Conservation (phyloP, 2,888 invertebrate genomes). For the Meta bourneti region DNA sequence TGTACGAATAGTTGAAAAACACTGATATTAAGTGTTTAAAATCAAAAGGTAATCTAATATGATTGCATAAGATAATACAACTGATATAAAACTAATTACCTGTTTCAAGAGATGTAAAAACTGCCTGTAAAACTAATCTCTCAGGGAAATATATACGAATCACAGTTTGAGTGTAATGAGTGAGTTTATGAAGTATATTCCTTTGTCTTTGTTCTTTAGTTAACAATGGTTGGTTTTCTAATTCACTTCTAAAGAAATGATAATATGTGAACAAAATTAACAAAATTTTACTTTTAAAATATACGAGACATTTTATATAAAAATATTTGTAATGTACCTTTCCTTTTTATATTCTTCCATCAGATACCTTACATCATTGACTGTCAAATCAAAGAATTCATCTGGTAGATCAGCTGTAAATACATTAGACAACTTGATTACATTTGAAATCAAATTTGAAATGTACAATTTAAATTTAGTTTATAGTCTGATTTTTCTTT, state of each 20-base stretch:
- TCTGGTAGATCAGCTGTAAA: slow-evolving; percentile 83
- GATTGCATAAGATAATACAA: too few relatives aligned
- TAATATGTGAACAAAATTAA: background rate
- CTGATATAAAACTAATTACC: slow-evolving; percentile 80
- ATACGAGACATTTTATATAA: background rate
- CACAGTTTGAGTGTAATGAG: slow-evolving; percentile 87
- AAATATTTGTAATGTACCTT: slow-evolving; percentile 79
- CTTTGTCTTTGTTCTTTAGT: slow-evolving; percentile 85
- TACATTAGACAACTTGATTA: slow-evolving; percentile 51
- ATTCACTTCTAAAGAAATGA: slow-evolving; percentile 78
- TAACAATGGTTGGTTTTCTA: slow-evolving; percentile 88
- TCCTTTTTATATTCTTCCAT: slow-evolving; percentile 87
- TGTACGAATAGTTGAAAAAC: too few relatives aligned
- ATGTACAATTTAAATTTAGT: background rate
- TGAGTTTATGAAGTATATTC: slow-evolving; percentile 81
- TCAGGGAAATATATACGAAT: slow-evolving; percentile 94
- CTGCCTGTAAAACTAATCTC: slow-evolving; percentile 90
- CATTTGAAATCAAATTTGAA: background rate
- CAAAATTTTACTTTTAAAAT: background rate
- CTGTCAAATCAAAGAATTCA: slow-evolving; percentile 92
- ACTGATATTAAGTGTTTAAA: too few relatives aligned
- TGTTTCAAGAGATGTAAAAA: slow-evolving; percentile 88
- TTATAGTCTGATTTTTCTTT: background rate
- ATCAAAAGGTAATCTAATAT: too few relatives aligned
- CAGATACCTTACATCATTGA: slow-evolving; percentile 89